Evolutionary conservation across 2,797 vertebrate genomes (phyloP).

Genomic region (Sebastes vulpes): DNA sequence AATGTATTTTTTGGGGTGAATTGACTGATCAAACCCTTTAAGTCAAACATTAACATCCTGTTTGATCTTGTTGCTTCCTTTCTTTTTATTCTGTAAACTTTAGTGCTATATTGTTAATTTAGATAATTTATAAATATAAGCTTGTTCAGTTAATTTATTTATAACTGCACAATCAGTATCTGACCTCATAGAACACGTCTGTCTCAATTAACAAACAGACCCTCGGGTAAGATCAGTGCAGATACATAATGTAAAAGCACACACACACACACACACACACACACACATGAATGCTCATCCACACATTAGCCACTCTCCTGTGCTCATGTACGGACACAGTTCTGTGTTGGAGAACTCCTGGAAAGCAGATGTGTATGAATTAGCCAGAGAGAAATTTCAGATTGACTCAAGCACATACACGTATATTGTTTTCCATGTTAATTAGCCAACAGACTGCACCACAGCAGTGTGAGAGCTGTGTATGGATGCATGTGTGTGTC

Average conservation of each 20-base stretch:
- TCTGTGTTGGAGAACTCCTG: conserved; percentile 20
- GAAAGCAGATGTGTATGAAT: conserved; percentile 67
- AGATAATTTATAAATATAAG: background rate
- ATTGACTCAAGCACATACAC: background rate
- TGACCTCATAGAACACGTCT: background rate
- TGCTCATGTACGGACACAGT: background rate
- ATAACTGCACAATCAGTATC: background rate
- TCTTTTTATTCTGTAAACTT: background rate
- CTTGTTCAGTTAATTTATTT: background rate
- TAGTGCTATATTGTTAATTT: background rate
- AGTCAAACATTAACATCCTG: background rate
- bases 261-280: background rate
- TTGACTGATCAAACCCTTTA: background rate
- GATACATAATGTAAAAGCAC: background rate
- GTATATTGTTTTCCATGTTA: conserved; percentile 1
- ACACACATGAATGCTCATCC: background rate
- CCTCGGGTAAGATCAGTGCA: background rate
- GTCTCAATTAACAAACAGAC: background rate
- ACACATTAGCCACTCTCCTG: background rate
- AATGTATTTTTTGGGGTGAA: background rate
- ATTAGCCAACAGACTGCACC: conserved; percentile 31
- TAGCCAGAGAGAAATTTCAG: conserved; percentile 50
- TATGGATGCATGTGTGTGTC: background rate
- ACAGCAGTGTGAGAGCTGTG: conserved; percentile 3
- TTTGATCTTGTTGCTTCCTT: background rate